Conservation (phyloP, 2,888 invertebrate genomes). For the Phalera bucephala region DNA sequence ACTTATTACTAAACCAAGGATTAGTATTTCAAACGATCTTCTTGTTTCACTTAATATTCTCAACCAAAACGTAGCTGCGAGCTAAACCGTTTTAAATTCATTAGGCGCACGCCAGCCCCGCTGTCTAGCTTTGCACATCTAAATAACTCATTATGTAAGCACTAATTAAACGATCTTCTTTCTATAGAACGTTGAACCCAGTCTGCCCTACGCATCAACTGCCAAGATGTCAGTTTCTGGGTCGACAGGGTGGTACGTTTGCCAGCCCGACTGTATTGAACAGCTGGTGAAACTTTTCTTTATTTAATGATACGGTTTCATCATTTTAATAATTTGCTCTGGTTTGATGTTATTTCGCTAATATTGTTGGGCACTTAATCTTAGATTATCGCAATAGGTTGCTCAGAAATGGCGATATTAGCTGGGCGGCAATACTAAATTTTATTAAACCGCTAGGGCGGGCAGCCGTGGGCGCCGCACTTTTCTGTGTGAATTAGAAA, state of each 20-base stretch:
- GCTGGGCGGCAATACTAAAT: too few relatives aligned
- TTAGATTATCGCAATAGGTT: too few relatives aligned
- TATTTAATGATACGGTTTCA: background rate
- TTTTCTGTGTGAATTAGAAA: too few relatives aligned
- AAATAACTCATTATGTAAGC: slow-evolving; percentile 29
- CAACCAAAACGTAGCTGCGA: too few relatives aligned
- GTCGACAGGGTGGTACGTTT: slow-evolving; percentile 30
- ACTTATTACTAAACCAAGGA: too few relatives aligned
- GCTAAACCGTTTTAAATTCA: too few relatives aligned
- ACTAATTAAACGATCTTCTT: slow-evolving; percentile 25
- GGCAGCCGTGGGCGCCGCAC: too few relatives aligned
- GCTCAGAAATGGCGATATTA: too few relatives aligned
- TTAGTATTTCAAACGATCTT: too few relatives aligned
- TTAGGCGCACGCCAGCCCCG: background rate
- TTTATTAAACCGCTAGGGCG: too few relatives aligned
- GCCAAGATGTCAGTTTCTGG: slow-evolving; percentile 42
- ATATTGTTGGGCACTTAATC: too few relatives aligned
- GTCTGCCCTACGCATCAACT: slow-evolving; percentile 22
- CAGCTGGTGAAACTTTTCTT: background rate
- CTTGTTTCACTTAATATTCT: too few relatives aligned
- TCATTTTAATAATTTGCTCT: background rate
- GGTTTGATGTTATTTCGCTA: background rate
- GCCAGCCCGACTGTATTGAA: slow-evolving; percentile 24
- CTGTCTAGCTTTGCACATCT: slow-evolving; percentile 11
- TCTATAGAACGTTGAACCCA: slow-evolving; percentile 40